These are phyloP conservation scores for Xanthia togata DNA, from an alignment of 2,888 invertebrate genomes.

Conservation along the genomic window DNA sequence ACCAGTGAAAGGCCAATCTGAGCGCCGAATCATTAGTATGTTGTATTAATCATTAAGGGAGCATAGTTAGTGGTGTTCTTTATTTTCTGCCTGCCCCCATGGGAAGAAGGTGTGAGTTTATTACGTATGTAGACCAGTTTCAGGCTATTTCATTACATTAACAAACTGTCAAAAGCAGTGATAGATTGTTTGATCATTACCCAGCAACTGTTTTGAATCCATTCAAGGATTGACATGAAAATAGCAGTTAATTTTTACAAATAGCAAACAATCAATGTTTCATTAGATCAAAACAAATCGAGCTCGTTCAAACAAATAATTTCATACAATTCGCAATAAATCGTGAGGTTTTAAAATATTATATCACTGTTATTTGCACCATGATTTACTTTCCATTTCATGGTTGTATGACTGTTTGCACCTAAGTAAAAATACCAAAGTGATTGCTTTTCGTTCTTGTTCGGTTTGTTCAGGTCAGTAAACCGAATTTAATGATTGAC, in stretches of 20 bases:
- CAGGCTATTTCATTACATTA: conserved; percentile 37
- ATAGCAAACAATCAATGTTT: conserved; percentile 51
- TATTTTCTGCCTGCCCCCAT: too few relatives aligned
- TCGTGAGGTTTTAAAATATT: conserved; percentile 60
- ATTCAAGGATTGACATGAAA: conserved; percentile 55
- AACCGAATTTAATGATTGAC: conserved; percentile 26
- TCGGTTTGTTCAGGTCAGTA: conserved; percentile 29
- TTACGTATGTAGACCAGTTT: background rate
- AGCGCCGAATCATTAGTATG: too few relatives aligned
- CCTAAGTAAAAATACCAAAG: conserved; percentile 40
- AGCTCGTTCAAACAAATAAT: conserved; percentile 47
- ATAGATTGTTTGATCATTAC: conserved; percentile 46
- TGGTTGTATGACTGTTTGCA: conserved; percentile 63
- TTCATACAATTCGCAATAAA: conserved; percentile 58
- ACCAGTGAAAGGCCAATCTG: too few relatives aligned
- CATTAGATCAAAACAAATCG: conserved; percentile 55
- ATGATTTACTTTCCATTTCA: conserved; percentile 70
- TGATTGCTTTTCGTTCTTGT: conserved; percentile 23
- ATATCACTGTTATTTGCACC: conserved; percentile 68
- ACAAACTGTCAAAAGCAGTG: conserved; percentile 38
- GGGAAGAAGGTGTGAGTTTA: too few relatives aligned
- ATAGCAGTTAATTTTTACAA: conserved; percentile 46
- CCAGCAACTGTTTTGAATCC: conserved; percentile 43
- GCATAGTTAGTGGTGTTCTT: too few relatives aligned
- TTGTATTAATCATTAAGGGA: too few relatives aligned